Percentiles rank a stretch among this genome's conserved stretches.
Conservation (phyloP, 2,113 vertebrate species). For the Hydrochoerus hydrochaeris region DNA sequence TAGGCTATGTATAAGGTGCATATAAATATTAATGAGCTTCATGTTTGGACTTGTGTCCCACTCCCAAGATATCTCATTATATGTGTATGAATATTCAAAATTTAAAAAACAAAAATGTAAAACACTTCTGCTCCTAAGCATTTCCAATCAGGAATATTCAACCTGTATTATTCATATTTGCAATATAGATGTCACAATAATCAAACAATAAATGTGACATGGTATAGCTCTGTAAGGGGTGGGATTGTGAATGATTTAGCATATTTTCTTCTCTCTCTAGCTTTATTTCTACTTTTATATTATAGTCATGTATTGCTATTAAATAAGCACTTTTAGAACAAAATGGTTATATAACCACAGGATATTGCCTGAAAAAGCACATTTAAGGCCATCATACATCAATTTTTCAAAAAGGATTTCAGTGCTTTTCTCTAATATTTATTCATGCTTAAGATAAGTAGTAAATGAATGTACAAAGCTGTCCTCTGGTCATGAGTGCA, state of each 20-base stretch:
- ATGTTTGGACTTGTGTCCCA: neutral
- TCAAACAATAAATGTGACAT: neutral
- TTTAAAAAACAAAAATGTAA: neutral
- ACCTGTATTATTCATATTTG: neutral
- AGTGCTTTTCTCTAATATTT: neutral
- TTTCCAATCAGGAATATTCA: neutral
- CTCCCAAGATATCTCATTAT: neutral
- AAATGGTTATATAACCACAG: conserved; percentile 1
- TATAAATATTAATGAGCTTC: neutral
- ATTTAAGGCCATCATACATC: neutral
- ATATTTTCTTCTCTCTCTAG: conserved; percentile 25
- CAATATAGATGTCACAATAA: conserved; percentile 1
- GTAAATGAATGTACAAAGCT: neutral
- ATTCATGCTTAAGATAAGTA: neutral
- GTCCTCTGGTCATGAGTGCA: neutral
- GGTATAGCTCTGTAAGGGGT: neutral
- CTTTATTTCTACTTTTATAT: conserved; percentile 26
- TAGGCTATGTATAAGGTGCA: neutral
- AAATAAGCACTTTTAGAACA: conserved; percentile 35
- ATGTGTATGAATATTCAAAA: neutral
- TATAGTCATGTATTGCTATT: conserved; percentile 24
- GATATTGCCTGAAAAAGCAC: neutral
- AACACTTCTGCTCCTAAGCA: neutral
- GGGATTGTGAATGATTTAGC: neutral
- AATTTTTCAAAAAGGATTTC: neutral